These are phyloP conservation scores for Steinernema khuongi DNA, from an alignment of 1,140 invertebrate species.

Conservation along the genomic window DNA sequence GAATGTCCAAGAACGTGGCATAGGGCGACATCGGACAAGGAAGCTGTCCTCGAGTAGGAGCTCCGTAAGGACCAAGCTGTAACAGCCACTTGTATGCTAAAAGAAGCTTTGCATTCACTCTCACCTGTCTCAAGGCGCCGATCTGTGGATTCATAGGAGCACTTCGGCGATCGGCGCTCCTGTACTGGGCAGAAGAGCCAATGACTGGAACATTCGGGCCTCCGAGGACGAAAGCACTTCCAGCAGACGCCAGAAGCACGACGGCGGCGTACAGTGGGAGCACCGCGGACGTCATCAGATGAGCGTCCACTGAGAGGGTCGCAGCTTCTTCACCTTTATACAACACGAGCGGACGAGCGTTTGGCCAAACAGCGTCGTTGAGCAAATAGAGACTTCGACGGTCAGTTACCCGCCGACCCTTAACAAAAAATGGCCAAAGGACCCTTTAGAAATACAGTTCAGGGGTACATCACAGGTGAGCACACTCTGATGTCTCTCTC, in stretches of 20 bases:
- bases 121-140: too few species aligned
- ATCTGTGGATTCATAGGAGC: neutral
- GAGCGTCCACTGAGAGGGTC: too few species aligned
- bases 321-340: neutral
- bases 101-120: too few species aligned
- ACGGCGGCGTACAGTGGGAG: neutral
- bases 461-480: too few species aligned
- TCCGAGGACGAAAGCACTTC: neutral
- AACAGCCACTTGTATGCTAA: too few species aligned
- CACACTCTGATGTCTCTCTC: too few species aligned
- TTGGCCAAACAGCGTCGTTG: neutral
- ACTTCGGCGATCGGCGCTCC: neutral
- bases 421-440: neutral
- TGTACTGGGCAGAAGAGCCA: neutral
- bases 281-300: neutral
- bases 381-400: neutral
- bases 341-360: neutral
- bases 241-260: neutral
- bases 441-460: too few species aligned
- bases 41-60: neutral
- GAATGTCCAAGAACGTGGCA: neutral
- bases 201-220: neutral
- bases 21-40: constrained; percentile 17
- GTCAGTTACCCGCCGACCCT: neutral
- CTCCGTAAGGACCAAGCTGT: constrained; percentile 7